Evolutionary conservation across 30 jellyfish, hydroid and myxozoan genomes (phyloP).

Genomic region (Aurelia sp.): DNA sequence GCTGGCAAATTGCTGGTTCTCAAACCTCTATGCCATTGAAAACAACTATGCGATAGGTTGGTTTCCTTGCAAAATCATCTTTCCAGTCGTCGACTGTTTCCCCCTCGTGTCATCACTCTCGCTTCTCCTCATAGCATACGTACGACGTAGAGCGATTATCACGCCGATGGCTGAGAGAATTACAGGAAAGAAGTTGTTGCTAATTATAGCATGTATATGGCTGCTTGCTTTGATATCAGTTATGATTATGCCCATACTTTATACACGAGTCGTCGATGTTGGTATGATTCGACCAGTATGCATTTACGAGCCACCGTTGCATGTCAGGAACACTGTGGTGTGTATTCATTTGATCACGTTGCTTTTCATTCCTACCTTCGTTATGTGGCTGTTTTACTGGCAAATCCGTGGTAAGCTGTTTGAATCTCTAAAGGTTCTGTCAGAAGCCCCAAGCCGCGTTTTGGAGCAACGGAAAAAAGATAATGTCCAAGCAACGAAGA

Average conservation of each 20-base stretch:
- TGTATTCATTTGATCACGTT: background rate
- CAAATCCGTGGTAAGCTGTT: background rate
- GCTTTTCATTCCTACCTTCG: background rate
- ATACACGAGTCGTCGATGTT: background rate
- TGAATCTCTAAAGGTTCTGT: background rate
- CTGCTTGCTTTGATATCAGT: background rate
- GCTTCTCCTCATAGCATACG: slow-evolving; percentile 1
- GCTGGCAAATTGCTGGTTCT: background rate
- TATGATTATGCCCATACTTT: background rate
- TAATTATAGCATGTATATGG: background rate
- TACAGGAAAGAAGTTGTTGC: background rate
- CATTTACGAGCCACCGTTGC: background rate
- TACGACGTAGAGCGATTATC: background rate
- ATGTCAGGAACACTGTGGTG: background rate
- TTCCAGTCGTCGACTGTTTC: background rate
- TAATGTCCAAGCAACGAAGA: background rate
- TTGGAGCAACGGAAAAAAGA: background rate
- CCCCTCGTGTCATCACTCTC: background rate
- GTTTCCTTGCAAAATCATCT: background rate
- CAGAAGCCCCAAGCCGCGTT: slow-evolving; percentile 2
- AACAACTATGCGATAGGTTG: background rate
- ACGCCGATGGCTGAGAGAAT: background rate
- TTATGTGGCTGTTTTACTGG: slow-evolving; percentile 2
- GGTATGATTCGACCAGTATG: background rate
- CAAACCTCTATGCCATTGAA: background rate